phyloP scores from a whole-genome alignment of 2,888 invertebrate species.

The Thysanoteuthis rhombus region DNA sequence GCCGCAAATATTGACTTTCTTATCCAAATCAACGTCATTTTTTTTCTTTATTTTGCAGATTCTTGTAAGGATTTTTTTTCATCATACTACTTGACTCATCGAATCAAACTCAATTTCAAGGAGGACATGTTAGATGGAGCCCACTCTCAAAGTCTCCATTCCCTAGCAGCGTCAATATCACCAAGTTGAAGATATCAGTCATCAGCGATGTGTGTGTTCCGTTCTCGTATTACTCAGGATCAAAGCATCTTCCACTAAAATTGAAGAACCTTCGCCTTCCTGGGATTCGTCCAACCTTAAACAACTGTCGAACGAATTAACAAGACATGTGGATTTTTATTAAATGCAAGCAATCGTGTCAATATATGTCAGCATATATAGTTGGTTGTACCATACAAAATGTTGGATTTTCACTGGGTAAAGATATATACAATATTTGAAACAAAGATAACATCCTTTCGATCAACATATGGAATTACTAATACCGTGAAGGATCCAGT shows the following conservation, averaged over 20 bases:
- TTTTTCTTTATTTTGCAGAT: background rate
- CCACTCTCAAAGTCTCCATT: background rate
- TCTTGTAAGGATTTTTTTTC: background rate
- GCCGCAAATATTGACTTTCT: background rate
- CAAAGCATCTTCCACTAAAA: background rate
- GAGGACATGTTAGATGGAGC: background rate
- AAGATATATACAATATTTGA: background rate
- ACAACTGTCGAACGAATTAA: background rate
- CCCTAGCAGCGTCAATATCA: too few species aligned
- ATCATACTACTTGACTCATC: background rate
- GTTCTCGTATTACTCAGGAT: background rate
- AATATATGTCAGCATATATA: too few species aligned
- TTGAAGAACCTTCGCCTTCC: too few species aligned
- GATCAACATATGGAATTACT: too few species aligned
- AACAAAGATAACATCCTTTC: too few species aligned
- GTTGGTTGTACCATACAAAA: background rate
- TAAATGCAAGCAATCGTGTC: background rate
- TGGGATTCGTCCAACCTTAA: background rate
- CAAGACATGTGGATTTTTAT: background rate
- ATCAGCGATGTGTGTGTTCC: background rate
- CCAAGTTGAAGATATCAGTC: background rate
- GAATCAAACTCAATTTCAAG: background rate
- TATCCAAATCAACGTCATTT: background rate
- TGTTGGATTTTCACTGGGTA: background rate
- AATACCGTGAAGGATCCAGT: too few species aligned